Percentiles rank a stretch among this genome's conserved stretches.
These are phyloP conservation scores for Linepithema humile DNA, from an alignment of 1,140 invertebrate species.

Conservation along the genomic window DNA sequence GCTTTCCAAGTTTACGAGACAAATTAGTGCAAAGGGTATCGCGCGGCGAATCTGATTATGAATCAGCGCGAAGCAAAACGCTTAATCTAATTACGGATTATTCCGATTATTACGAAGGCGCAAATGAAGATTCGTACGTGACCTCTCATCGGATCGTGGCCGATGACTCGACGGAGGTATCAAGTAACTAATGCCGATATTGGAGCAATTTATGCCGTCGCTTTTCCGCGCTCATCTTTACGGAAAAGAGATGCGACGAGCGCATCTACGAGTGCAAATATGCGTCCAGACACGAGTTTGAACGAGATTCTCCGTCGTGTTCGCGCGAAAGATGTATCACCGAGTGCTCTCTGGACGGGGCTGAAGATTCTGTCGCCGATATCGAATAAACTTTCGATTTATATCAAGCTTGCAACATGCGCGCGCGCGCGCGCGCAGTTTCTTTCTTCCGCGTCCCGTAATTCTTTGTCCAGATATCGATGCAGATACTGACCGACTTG, in stretches of 20 bases:
- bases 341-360: neutral
- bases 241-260: neutral
- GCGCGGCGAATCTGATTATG: too few relatives aligned
- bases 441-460: conserved; percentile 9
- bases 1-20: neutral
- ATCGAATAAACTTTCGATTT: conserved; percentile 32
- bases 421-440: neutral
- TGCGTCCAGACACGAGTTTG: neutral
- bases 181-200: conserved; percentile 48
- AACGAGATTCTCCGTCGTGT: conserved; percentile 12
- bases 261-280: conserved; percentile 32
- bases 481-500: conserved; percentile 51
- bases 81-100: conserved; percentile 55
- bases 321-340: conserved; percentile 26
- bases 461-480: conserved; percentile 38
- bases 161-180: conserved; percentile 55
- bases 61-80: conserved; percentile 21
- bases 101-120: conserved; percentile 36
- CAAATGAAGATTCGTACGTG: conserved; percentile 69
- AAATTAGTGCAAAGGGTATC: conserved; percentile 5
- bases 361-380: conserved; percentile 38
- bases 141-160: conserved; percentile 63
- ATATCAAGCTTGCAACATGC: neutral
- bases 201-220: conserved; percentile 60
- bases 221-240: conserved; percentile 39